Conservation (phyloP, 2,888 invertebrate genomes). For the Hyposoter dolosus region DNA sequence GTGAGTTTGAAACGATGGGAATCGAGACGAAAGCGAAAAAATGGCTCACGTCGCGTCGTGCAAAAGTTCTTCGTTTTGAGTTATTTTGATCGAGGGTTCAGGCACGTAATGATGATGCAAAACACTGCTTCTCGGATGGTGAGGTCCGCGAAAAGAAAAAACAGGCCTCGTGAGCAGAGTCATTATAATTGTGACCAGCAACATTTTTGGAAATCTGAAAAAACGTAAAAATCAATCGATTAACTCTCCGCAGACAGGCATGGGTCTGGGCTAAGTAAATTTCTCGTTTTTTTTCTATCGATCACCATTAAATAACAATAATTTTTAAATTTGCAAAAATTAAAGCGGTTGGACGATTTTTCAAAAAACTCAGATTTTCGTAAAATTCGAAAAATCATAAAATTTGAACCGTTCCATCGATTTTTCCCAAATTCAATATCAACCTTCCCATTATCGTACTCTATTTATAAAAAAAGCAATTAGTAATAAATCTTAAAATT, state of each 20-base stretch:
- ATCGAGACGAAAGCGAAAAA: neutral
- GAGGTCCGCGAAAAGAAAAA: conserved; percentile 87
- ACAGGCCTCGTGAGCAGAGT: conserved; percentile 71
- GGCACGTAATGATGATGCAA: conserved; percentile 88
- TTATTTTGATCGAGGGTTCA: conserved; percentile 87
- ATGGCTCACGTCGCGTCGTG: conserved; percentile 90
- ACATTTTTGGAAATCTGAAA: conserved; percentile 51
- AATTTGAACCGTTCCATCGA: too few relatives aligned
- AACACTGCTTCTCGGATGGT: conserved; percentile 87
- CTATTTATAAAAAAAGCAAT: too few relatives aligned
- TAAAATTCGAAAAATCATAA: too few relatives aligned
- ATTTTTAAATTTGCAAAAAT: too few relatives aligned
- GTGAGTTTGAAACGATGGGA: neutral
- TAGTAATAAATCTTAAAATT: too few relatives aligned
- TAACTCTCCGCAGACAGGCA: neutral
- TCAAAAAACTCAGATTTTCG: too few relatives aligned
- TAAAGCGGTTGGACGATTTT: too few relatives aligned
- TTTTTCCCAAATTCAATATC: too few relatives aligned
- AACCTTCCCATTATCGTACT: too few relatives aligned
- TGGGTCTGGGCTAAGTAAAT: too few relatives aligned
- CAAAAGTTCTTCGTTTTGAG: conserved; percentile 89
- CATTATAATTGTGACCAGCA: conserved; percentile 70
- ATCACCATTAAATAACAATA: neutral
- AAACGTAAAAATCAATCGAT: neutral
- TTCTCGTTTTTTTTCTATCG: too few relatives aligned